Percentiles rank a stretch among this genome's conserved stretches.
These are phyloP conservation scores for Muschampia plurimacula DNA, from an alignment of 2,888 invertebrate genomes.

Conservation along the genomic window DNA sequence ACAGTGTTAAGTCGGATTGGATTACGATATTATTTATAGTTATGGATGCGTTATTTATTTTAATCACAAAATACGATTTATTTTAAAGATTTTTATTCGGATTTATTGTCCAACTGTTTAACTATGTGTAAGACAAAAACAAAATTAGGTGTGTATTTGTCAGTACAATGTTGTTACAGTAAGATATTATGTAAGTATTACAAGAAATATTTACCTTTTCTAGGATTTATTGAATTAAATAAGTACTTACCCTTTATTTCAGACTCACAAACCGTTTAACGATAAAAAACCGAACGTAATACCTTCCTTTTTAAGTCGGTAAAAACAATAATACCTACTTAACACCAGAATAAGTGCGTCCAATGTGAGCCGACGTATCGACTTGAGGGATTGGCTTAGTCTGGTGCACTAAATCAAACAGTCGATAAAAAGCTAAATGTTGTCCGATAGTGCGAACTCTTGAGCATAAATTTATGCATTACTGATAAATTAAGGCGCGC, in stretches of 20 bases:
- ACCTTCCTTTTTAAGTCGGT: no score
- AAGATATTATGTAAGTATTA: no score
- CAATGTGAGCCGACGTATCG: constrained; percentile 67
- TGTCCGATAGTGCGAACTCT: constrained; percentile 79
- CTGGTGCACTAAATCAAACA: constrained; percentile 73
- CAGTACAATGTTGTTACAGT: no score
- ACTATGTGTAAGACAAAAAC: no score
- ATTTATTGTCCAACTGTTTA: not conserved
- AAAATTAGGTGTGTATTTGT: no score
- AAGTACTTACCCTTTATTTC: no score
- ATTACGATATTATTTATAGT: not conserved
- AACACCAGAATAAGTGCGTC: constrained; percentile 60
- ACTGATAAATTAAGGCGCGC: constrained; percentile 80
- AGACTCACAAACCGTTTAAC: no score
- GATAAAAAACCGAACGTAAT: not conserved
- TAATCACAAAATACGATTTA: not conserved
- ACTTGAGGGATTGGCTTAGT: constrained; percentile 80
- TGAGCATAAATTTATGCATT: constrained; percentile 78
- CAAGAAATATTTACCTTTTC: no score
- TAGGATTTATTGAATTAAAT: no score
- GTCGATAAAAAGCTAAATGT: constrained; percentile 85
- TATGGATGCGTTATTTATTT: not conserved
- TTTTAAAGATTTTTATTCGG: not conserved
- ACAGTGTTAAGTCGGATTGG: not conserved
- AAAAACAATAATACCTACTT: not conserved